Percentiles rank a stretch among this genome's conserved stretches.
Evolutionary conservation across 2,888 invertebrate genomes (phyloP).

Genomic region (Pteria penguin): DNA sequence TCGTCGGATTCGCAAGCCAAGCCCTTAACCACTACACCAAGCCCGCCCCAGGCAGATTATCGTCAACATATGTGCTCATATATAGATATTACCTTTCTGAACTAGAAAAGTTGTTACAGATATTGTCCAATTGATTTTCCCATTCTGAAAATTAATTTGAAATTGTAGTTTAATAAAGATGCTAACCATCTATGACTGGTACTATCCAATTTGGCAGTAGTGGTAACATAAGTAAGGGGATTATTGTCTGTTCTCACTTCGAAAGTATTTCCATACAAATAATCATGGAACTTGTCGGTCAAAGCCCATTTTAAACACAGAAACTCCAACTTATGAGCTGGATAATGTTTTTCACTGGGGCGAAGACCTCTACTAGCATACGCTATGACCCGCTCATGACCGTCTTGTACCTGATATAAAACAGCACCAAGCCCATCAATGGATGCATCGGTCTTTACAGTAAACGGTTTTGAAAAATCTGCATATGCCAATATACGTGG

Average conservation of each 20-base stretch:
- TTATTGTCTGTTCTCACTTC: conserved; percentile 33
- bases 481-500: conserved; percentile 29
- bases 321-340: conserved; percentile 27
- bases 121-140: conserved; percentile 26
- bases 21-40: too few species aligned
- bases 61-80: too few species aligned
- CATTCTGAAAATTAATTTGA: conserved; percentile 8
- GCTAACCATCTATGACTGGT: conserved; percentile 31
- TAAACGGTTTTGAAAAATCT: conserved; percentile 29
- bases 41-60: too few species aligned
- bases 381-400: not conserved
- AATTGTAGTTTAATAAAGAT: conserved; percentile 19
- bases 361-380: conserved; percentile 23
- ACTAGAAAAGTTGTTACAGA: too few species aligned
- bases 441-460: conserved; percentile 21
- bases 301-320: conserved; percentile 32
- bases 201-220: conserved; percentile 18
- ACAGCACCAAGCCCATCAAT: conserved; percentile 25
- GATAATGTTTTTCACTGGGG: conserved; percentile 8
- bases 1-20: too few species aligned
- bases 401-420: conserved; percentile 21
- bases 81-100: too few species aligned
- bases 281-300: conserved; percentile 21
- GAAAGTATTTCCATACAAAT: too few species aligned
- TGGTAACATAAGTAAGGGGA: conserved; percentile 13